Percentiles rank a stretch among this genome's conserved stretches.
These are phyloP conservation scores for Lepilemur septentrionalis DNA, from an alignment of 2,797 vertebrate genomes.

Conservation along the genomic window DNA sequence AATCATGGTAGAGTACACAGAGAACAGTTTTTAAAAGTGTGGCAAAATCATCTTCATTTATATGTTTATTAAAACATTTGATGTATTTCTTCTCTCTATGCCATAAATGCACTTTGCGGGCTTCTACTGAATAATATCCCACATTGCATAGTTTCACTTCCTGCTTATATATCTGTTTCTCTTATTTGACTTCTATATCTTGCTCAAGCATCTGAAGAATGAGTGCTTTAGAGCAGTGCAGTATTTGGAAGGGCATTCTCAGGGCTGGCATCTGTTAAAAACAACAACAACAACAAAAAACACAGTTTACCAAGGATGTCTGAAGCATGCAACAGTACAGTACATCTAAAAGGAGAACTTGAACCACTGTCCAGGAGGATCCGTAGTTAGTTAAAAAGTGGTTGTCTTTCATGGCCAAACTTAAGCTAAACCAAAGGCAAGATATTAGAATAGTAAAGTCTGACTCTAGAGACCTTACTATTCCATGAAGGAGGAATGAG, in stretches of 20 bases:
- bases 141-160: background rate
- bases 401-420: background rate
- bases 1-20: background rate
- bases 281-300: background rate
- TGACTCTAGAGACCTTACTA: background rate
- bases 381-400: background rate
- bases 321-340: background rate
- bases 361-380: background rate
- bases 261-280: too few relatives aligned
- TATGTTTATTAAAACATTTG: background rate
- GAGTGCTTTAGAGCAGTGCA: background rate
- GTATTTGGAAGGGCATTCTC: background rate
- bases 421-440: background rate
- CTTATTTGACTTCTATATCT: background rate
- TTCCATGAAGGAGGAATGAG: background rate
- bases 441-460: background rate
- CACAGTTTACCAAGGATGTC: background rate
- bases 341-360: background rate
- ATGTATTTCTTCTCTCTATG: background rate
- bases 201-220: background rate
- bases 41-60: background rate
- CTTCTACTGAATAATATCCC: background rate
- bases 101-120: background rate
- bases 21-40: background rate
- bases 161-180: background rate